phyloP scores from a whole-genome alignment of 2,113 vertebrate genomes.

The Rhynchopsitta pachyrhyncha region DNA sequence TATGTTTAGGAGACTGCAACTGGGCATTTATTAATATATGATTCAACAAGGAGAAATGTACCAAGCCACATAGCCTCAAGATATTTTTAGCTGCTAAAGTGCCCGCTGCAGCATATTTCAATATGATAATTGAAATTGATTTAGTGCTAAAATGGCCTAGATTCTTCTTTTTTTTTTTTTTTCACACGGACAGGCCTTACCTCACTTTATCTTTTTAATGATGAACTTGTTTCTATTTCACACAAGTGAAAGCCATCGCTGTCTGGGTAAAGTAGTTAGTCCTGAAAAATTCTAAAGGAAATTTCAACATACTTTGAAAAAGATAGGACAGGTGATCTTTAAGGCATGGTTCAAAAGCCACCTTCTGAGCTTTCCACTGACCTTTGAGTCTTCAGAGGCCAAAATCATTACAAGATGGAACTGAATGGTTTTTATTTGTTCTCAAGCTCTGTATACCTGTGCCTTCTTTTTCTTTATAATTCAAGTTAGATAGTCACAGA shows the following conservation, averaged over 20 bases:
- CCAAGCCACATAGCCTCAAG: not conserved
- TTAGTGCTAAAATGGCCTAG: not conserved
- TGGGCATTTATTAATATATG: not conserved
- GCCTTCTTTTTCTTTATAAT: not conserved
- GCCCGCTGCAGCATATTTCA: not conserved
- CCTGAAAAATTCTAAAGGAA: not conserved
- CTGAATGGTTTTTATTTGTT: not conserved
- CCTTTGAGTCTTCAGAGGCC: not conserved
- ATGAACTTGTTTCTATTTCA: not conserved
- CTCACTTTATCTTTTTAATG: not conserved
- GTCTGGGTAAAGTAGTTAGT: not conserved
- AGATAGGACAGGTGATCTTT: not conserved
- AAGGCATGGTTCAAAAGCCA: not conserved
- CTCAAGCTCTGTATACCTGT: not conserved
- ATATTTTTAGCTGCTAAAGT: not conserved
- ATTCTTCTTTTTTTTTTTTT: not conserved
- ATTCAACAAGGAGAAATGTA: not conserved
- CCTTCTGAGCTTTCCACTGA: not conserved
- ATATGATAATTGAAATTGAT: not conserved
- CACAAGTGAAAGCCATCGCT: not conserved
- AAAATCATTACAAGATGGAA: not conserved
- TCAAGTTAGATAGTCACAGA: not conserved
- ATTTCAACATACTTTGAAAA: not conserved
- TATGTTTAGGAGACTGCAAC: not conserved
- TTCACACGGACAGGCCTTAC: not conserved